Base-by-base conservation (phyloP, 2,113 vertebrate species). In the Mormyrus iriodes region DNA sequence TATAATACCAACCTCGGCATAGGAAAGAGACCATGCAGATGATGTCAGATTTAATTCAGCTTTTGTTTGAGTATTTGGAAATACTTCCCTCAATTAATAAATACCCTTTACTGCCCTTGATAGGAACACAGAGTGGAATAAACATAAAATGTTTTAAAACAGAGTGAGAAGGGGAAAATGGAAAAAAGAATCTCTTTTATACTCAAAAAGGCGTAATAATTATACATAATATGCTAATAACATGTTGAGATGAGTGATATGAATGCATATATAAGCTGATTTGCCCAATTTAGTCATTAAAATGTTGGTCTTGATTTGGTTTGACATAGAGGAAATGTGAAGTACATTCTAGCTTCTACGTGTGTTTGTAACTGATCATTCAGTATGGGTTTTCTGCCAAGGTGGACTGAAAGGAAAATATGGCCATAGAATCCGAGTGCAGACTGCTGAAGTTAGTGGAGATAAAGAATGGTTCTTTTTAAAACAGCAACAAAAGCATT, bases 251-350 rank as follows among this genome's bases (percentile, higher is more conserved):
- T 42, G 35, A 79, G 15, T 35, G 35, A 79, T 19, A 76, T 76
- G 31, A 39, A 76, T 39, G 27, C 69, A 39, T 76, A 79, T 79
- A 42, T 19, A 79, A 79, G 73, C 4, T 42, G 6, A 79, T 8
- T 46, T 84, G 82, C 48, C 46, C 0, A 84, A 84, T 79, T 79
- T 79, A 39, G 73, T 42, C 35, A 39, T 79, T 39, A 35, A 55
- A 84, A 15, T 27, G 17, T 55, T 88, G 44, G 8, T 69, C 6
- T 15, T n/a, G 46, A 65, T 12, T 51, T 52, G 24, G 51, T 27
- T 88, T 76, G 65, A 73, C 46, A n/a, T 49, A 51, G 46, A 86
- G 85, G 85, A 49, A 86, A 53, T 49, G 17, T 24, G 21, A 88
- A n/a, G 4, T 53, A 58, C 52, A 19, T 65, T 65, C 46, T 3